Base-by-base conservation (phyloP, 2,113 vertebrate genomes). In the Apteryx mantelli region DNA sequence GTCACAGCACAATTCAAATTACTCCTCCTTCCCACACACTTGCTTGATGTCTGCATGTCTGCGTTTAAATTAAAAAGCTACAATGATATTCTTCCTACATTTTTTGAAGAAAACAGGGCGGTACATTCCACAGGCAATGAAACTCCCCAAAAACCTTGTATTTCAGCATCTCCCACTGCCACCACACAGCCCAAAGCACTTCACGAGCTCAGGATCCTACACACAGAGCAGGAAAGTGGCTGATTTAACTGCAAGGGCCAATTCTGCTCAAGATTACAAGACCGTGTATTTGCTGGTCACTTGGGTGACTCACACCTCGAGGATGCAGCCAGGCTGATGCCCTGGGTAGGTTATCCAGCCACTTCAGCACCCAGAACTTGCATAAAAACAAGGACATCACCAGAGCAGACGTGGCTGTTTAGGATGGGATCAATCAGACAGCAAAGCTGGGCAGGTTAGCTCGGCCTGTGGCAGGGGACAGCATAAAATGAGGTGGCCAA, bases 21-120 rank as follows among this genome's bases (percentile, higher is more conserved):
- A 77, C 13, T 83, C 22, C 69, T 69, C 58, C 82, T 48, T 93
- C 82, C 91, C 64, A 93, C 91, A 92, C 60, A 32, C 42, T 79
- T 61, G 46, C 58, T 48, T 86, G 76, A 40, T 26, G 68, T 83
- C 63, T 86, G 64, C 2, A 0, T 80, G n/a, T 42, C n/a, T 71
- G 30, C 55, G 34, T 71, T 93, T 89, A 71, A 71, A 7, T 82
- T 91, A 26, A 86, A 86, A 86, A 81, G 24, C 80, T 65, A 86
- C 83, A n/a, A 26, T 5, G 44, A 66, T 76, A 74, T 74, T 60
- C 40, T 81, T 81, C 83, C 28, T 40, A 21, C 2, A 0, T 82
- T 83, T 38, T 70, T 53, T 38, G 82, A 74, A 83, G 32, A 77
- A 90, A 74, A 76, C 0, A 5, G 52, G 13, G 24, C 1, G 3